phyloP scores from a whole-genome alignment of 2,113 vertebrate species.

The Grus americana region DNA sequence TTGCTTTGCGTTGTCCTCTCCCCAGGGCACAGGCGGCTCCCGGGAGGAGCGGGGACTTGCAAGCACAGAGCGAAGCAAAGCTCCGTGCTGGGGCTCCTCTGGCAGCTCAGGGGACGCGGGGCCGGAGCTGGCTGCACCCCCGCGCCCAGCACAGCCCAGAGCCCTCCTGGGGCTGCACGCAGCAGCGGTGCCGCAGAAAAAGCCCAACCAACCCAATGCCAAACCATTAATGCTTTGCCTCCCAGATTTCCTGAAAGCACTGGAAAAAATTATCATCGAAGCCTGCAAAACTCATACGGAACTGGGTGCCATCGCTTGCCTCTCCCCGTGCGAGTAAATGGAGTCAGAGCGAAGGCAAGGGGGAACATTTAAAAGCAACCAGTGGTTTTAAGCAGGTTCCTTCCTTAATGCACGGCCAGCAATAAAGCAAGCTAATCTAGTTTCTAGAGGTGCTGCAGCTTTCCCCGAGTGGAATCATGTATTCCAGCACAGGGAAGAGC shows the following conservation, averaged over 20 bases:
- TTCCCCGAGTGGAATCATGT: fast-evolving
- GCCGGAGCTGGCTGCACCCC: not conserved
- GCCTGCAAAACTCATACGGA: fast-evolving
- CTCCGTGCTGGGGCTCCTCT: not conserved
- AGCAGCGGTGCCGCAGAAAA: fast-evolving
- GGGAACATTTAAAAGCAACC: not conserved
- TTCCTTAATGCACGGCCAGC: not conserved
- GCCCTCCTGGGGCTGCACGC: not conserved
- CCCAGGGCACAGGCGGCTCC: not conserved
- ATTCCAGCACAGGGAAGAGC: fast-evolving
- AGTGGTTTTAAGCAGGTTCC: not conserved
- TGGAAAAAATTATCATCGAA: not conserved
- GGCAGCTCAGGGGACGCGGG: not conserved
- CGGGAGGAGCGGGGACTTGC: not conserved
- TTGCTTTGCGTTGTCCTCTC: not conserved
- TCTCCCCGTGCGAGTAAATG: fast-evolving
- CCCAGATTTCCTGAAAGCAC: not conserved
- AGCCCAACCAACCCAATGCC: not conserved
- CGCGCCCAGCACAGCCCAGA: not conserved
- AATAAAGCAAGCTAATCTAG: not conserved
- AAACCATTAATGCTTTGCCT: not conserved
- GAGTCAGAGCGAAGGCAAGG: not conserved
- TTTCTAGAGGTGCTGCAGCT: not conserved
- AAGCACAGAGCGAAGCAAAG: not conserved
- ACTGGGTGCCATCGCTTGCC: fast-evolving